Evolutionary conservation across 1,140 invertebrate genomes (phyloP), one percentile per base, ranked within the genome.

Genomic region (Atta cephalotes): DNA sequence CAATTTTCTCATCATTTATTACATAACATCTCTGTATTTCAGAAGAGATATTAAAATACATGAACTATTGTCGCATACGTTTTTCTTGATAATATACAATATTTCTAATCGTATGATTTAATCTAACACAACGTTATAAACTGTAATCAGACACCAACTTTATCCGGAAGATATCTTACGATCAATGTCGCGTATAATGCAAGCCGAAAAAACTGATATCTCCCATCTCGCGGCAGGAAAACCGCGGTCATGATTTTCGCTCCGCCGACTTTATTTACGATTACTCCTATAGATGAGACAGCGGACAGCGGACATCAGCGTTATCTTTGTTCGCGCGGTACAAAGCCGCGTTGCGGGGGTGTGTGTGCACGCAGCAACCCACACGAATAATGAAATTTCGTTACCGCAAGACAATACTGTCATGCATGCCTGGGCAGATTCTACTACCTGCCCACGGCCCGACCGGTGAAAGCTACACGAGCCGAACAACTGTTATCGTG

Each of bases 331-430:
- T 66, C 77, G 85, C 78, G 78, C 77, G 77, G 31, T 28, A 86
- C 65, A 86, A 86, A 86, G 80, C 85, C 76, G 45, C 85, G 77
- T 79, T 85, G 51, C 56, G 45, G 79, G 28, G 25, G 14, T 31
- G 80, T 49, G 39, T 49, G 80, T 39, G 80, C 70, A 51, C 70
- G 70, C 56, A 25, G 56, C 70, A 51, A 74, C 80, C 62, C 45
- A 72, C 62, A 68, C 78, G 87, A 89, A 82, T 82, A 89, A 87
- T 79, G 87, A 87, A 89, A 89, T 87, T 89, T 89, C 85, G 87
- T 89, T 89, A 87, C 66, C 76, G 87, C 85, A 78, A 87, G 71
- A 87, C 86, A 87, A 89, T 85, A 85, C 72, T 62, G 86, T 85
- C 71, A 85, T 70, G 78, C 77, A 87, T 84, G 70, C 63, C 63